These are phyloP conservation scores for Varanus komodoensis DNA, from an alignment of 2,113 vertebrate genomes.

Conservation along the genomic window DNA sequence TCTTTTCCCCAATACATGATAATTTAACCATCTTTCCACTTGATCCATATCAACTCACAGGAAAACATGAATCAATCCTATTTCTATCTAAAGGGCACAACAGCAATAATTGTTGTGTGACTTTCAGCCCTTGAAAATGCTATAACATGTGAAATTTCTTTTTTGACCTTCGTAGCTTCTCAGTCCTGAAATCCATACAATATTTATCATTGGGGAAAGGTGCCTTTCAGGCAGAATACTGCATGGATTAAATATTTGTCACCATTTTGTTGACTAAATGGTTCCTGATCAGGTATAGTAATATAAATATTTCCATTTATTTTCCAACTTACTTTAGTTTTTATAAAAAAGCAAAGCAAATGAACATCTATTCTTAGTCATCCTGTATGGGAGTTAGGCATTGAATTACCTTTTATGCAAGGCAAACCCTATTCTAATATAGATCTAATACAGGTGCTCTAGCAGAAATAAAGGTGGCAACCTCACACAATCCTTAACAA, in stretches of 20 bases:
- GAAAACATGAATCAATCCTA: slow-evolving; percentile 53
- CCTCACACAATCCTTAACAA: neutral
- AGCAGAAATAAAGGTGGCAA: neutral
- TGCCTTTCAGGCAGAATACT: slow-evolving; percentile 34
- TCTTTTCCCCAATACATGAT: slow-evolving; percentile 11
- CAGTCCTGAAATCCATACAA: slow-evolving; percentile 35
- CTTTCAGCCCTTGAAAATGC: slow-evolving; percentile 55
- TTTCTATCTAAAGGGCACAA: slow-evolving; percentile 51
- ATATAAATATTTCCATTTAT: neutral
- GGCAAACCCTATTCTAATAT: neutral
- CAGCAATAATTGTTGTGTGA: slow-evolving; percentile 55
- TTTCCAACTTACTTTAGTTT: slow-evolving; percentile 11
- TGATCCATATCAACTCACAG: slow-evolving; percentile 24
- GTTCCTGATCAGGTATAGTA: neutral
- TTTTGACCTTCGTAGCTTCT: slow-evolving; percentile 50
- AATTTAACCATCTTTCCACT: slow-evolving; percentile 41
- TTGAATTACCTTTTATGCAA: slow-evolving; percentile 61
- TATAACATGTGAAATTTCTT: slow-evolving; percentile 50
- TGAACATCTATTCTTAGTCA: slow-evolving; percentile 40
- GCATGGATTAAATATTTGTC: slow-evolving; percentile 5
- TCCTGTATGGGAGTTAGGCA: slow-evolving; percentile 49
- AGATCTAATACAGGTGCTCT: neutral
- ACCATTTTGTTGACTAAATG: slow-evolving; percentile 11
- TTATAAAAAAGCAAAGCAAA: neutral
- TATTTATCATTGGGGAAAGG: slow-evolving; percentile 39